Evolutionary conservation across 2,888 invertebrate species (phyloP).

Genomic region (Oscheius sp.): DNA sequence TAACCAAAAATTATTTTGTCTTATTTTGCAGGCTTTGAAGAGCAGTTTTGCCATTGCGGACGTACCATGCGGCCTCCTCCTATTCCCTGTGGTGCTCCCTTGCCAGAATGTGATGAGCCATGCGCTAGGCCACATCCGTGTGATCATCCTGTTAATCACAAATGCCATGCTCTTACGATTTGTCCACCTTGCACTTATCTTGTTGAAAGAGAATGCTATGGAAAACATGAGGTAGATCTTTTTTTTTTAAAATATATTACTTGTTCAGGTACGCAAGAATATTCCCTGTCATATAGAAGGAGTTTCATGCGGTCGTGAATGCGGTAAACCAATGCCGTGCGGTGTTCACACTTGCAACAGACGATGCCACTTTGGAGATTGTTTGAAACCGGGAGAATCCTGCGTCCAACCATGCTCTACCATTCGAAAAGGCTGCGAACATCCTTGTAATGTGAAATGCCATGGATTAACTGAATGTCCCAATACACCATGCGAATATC

Average conservation of each 20-base stretch:
- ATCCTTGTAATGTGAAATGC: slow-evolving; percentile 86
- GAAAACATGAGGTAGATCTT: slow-evolving; percentile 76
- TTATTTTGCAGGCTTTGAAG: slow-evolving; percentile 81
- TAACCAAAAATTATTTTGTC: slow-evolving; percentile 2
- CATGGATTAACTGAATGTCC: slow-evolving; percentile 82
- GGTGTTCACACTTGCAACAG: slow-evolving; percentile 86
- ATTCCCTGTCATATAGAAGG: slow-evolving; percentile 84
- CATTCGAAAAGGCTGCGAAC: slow-evolving; percentile 82
- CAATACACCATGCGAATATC: slow-evolving; percentile 78
- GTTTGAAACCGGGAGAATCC: slow-evolving; percentile 74
- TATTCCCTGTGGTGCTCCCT: slow-evolving; percentile 88
- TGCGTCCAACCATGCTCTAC: slow-evolving; percentile 78
- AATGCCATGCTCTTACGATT: slow-evolving; percentile 79
- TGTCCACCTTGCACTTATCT: slow-evolving; percentile 90
- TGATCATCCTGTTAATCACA: slow-evolving; percentile 55
- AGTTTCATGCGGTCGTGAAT: slow-evolving; percentile 84
- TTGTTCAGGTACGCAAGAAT: slow-evolving; percentile 82
- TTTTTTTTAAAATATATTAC: slow-evolving; percentile 50
- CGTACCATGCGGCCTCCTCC: slow-evolving; percentile 88
- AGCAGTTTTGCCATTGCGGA: slow-evolving; percentile 91
- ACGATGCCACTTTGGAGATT: slow-evolving; percentile 84
- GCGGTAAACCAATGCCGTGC: slow-evolving; percentile 85
- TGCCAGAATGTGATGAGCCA: slow-evolving; percentile 84
- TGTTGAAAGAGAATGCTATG: slow-evolving; percentile 86
- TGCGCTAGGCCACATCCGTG: slow-evolving; percentile 85